Conservation (phyloP, 30 jellyfish, hydroid and myxozoan species). For the Phacellophora camtschatica region DNA sequence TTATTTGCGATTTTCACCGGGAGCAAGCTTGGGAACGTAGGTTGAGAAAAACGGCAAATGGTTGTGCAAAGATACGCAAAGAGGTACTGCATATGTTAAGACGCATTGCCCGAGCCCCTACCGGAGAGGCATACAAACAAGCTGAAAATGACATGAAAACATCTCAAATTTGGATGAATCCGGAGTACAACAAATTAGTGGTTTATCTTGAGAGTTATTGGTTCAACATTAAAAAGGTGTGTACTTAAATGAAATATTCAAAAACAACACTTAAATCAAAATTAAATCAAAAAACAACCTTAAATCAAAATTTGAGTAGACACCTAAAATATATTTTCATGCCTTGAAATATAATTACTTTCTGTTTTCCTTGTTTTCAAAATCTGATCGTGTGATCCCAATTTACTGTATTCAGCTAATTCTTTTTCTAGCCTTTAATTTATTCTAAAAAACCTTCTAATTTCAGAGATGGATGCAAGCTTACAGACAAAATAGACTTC, state of each 20-base stretch:
- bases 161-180: neutral
- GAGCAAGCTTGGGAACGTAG: slow-evolving; percentile 64
- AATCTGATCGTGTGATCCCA: no score
- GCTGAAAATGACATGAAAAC: neutral
- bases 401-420: no score
- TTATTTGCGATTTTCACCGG: slow-evolving; percentile 48
- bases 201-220: slow-evolving; percentile 2
- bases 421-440: no score
- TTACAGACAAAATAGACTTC: slow-evolving; percentile 37
- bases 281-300: neutral
- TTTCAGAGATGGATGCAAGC: slow-evolving; percentile 79
- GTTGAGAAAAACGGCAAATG: neutral
- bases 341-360: no score
- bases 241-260: neutral
- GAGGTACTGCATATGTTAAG: neutral
- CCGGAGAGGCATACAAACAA: neutral
- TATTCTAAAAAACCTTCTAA: neutral
- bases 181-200: neutral
- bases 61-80: neutral
- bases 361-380: no score
- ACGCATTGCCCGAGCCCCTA: slow-evolving; percentile 10
- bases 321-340: no score
- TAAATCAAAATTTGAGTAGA: neutral
- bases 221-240: neutral
- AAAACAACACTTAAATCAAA: neutral